These are phyloP conservation scores for Heliothis subflexa DNA, from an alignment of 1,140 invertebrate genomes.

Conservation along the genomic window DNA sequence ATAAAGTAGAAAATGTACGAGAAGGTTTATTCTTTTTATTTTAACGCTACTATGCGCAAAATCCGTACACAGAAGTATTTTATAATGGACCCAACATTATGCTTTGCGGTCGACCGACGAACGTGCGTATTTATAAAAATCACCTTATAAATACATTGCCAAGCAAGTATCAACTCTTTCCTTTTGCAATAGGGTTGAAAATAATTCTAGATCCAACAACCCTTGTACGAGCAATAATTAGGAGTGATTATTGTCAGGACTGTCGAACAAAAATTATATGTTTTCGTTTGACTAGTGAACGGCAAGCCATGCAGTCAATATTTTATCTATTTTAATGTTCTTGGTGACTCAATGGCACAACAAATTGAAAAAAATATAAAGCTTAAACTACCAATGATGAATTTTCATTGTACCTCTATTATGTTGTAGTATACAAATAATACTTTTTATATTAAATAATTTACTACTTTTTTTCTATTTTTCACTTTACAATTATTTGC, in stretches of 20 bases:
- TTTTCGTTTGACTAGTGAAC: slow-evolving; percentile 29
- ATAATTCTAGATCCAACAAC: not conserved
- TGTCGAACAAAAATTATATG: slow-evolving; percentile 34
- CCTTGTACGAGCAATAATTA: slow-evolving; percentile 12
- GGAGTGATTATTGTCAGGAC: slow-evolving; percentile 30
- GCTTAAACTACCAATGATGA: not conserved
- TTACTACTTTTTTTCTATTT: too few species aligned
- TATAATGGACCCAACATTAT: slow-evolving; percentile 12
- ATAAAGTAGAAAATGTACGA: slow-evolving; percentile 6
- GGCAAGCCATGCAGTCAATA: slow-evolving; percentile 15
- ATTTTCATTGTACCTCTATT: too few species aligned
- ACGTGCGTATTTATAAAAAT: slow-evolving; percentile 31
- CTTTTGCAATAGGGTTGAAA: too few species aligned
- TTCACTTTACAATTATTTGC: too few species aligned
- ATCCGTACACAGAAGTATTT: not conserved
- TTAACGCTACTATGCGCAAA: not conserved
- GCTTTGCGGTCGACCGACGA: not conserved
- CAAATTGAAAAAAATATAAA: not conserved
- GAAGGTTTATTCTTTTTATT: not conserved
- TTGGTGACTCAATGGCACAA: not conserved
- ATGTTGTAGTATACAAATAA: too few species aligned
- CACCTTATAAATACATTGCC: not conserved
- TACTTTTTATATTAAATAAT: too few species aligned
- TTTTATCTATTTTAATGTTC: slow-evolving; percentile 7
- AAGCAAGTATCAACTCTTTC: not conserved